phyloP scores from a whole-genome alignment of 2,113 vertebrate genomes.

The Mesocricetus auratus region DNA sequence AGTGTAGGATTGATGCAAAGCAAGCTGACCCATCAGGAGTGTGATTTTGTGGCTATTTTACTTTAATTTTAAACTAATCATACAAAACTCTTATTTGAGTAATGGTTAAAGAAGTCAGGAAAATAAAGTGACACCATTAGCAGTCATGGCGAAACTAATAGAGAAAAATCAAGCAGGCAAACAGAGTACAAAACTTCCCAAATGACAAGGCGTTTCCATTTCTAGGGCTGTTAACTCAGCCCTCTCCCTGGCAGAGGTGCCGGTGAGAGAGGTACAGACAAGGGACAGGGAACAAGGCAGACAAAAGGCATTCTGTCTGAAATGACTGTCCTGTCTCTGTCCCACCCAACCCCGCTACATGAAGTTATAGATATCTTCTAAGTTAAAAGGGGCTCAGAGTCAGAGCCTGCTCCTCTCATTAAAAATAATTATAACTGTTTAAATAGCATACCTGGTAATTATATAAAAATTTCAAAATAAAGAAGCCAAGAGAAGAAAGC shows the following conservation, averaged over 20 bases:
- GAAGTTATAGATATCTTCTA: conserved; percentile 36
- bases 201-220: conserved; percentile 10
- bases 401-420: conserved; percentile 25
- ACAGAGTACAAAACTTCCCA: not conserved
- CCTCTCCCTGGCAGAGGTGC: not conserved
- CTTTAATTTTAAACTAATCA: conserved; percentile 39
- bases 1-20: not conserved
- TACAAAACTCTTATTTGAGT: conserved; percentile 3
- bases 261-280: conserved; percentile 3
- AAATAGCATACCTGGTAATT: conserved; percentile 55
- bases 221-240: not conserved
- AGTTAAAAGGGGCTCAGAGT: conserved; percentile 57
- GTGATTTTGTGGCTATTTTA: not conserved
- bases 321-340: not conserved
- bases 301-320: conserved; percentile 42
- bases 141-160: not conserved
- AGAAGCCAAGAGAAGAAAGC: conserved; percentile 57
- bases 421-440: conserved; percentile 64
- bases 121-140: conserved; percentile 1
- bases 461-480: conserved; percentile 71
- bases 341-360: not conserved
- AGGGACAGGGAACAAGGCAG: conserved; percentile 3
- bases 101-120: not conserved
- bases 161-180: not conserved
- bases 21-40: not conserved